These are phyloP conservation scores for Tragelaphus buxtoni DNA, from an alignment of 2,113 vertebrate genomes.

Conservation along the genomic window DNA sequence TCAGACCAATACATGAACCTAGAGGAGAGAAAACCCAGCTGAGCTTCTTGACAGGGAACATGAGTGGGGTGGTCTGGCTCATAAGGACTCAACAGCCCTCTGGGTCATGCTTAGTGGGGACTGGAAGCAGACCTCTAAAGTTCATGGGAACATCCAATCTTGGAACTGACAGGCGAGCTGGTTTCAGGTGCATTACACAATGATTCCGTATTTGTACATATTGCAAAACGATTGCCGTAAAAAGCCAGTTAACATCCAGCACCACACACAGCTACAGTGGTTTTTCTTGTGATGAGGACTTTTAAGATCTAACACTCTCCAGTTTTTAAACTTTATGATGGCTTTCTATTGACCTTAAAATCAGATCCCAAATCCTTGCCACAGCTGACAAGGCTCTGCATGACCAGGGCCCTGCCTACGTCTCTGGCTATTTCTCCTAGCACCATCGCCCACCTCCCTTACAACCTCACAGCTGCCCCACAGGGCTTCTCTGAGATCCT, in stretches of 20 bases:
- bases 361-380: not conserved
- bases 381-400: not conserved
- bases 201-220: not conserved
- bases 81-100: not conserved
- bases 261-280: not conserved
- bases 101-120: not conserved
- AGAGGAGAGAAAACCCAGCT: conserved; percentile 22
- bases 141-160: not conserved
- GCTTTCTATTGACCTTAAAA: not conserved
- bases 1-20: conserved; percentile 99
- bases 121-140: not conserved
- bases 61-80: not conserved
- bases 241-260: not conserved
- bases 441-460: not conserved
- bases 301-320: not conserved
- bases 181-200: not conserved
- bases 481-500: no score
- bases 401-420: not conserved
- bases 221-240: not conserved
- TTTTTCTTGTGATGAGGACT: not conserved
- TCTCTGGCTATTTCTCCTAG: not conserved
- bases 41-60: not conserved
- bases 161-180: not conserved
- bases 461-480: not conserved
- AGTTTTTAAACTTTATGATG: not conserved